These are phyloP conservation scores for Ceramica pisi DNA, from an alignment of 2,888 invertebrate species.

Conservation along the genomic window DNA sequence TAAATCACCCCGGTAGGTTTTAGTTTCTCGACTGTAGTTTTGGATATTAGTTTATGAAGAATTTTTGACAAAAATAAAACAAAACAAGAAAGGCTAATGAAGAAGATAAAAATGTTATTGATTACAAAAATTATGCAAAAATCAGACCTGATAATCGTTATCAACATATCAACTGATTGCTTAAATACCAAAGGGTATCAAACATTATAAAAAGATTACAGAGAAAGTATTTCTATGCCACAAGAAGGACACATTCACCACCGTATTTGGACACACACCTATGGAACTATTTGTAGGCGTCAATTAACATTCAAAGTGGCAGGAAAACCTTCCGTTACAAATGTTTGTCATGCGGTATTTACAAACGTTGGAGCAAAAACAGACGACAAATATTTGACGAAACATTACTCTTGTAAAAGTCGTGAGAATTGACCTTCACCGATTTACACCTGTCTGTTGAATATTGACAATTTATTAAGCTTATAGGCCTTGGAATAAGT, in stretches of 20 bases:
- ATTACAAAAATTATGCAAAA: background rate
- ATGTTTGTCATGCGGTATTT: slow-evolving; percentile 33
- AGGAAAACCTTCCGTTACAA: slow-evolving; percentile 39
- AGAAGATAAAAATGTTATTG: background rate
- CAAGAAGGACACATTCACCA: background rate
- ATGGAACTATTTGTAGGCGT: slow-evolving; percentile 6
- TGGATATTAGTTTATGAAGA: background rate
- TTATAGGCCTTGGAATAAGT: slow-evolving; percentile 18
- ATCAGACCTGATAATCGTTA: background rate
- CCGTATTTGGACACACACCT: slow-evolving; percentile 1
- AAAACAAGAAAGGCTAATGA: background rate
- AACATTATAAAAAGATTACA: background rate
- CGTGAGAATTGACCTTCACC: slow-evolving; percentile 50
- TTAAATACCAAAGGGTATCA: background rate
- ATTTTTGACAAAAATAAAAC: background rate
- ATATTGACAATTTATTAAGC: slow-evolving; percentile 41
- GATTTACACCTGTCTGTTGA: slow-evolving; percentile 41
- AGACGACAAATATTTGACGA: slow-evolving; percentile 41
- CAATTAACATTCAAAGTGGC: slow-evolving; percentile 35
- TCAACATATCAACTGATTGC: slow-evolving; percentile 18
- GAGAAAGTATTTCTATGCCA: slow-evolving; percentile 38
- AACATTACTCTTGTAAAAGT: slow-evolving; percentile 51
- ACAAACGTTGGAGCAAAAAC: slow-evolving; percentile 42
- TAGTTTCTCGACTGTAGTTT: background rate
- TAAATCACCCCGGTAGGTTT: too few species aligned